Evolutionary conservation across 2,888 invertebrate species (phyloP).

Genomic region (Alloplasta piceator): DNA sequence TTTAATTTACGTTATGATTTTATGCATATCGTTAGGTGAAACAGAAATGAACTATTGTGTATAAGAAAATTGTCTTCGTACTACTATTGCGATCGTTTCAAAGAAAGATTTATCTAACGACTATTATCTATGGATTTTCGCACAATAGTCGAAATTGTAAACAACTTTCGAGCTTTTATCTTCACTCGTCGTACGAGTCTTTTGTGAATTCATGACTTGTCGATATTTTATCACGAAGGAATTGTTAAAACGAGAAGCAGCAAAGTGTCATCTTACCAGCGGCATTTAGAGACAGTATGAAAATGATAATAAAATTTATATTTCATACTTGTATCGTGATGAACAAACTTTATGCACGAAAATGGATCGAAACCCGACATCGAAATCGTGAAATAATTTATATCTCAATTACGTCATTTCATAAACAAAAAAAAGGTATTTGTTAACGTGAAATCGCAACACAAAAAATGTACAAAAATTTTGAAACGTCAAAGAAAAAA

Average conservation of each 20-base stretch:
- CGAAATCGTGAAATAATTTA: conserved; percentile 28
- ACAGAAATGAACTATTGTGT: conserved; percentile 28
- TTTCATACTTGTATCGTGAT: background rate
- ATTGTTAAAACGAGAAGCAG: conserved; percentile 19
- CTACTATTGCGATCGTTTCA: conserved; percentile 27
- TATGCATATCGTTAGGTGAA: conserved; percentile 15
- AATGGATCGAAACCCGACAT: conserved; percentile 42
- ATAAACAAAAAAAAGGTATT: conserved; percentile 9
- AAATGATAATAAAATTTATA: conserved; percentile 12
- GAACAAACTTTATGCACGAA: conserved; percentile 25
- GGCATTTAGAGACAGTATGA: conserved; percentile 43
- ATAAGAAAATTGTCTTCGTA: conserved; percentile 12
- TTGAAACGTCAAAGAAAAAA: conserved; percentile 14
- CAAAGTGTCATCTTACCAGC: conserved; percentile 40
- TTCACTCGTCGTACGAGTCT: background rate
- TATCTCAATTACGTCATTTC: conserved; percentile 32
- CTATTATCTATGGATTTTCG: conserved; percentile 31
- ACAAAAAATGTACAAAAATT: conserved; percentile 38
- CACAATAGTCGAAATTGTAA: conserved; percentile 40
- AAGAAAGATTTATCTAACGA: conserved; percentile 21
- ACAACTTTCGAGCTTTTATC: conserved; percentile 10
- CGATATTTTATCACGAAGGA: conserved; percentile 2
- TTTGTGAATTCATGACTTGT: conserved; percentile 18
- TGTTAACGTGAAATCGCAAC: conserved; percentile 32
- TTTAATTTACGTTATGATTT: conserved; percentile 52